A percentile compares a stretch with the other conserved stretches of the same genome.
Evolutionary conservation across 2,113 vertebrate genomes (phyloP).

Genomic region (Sigmodon hispidus): DNA sequence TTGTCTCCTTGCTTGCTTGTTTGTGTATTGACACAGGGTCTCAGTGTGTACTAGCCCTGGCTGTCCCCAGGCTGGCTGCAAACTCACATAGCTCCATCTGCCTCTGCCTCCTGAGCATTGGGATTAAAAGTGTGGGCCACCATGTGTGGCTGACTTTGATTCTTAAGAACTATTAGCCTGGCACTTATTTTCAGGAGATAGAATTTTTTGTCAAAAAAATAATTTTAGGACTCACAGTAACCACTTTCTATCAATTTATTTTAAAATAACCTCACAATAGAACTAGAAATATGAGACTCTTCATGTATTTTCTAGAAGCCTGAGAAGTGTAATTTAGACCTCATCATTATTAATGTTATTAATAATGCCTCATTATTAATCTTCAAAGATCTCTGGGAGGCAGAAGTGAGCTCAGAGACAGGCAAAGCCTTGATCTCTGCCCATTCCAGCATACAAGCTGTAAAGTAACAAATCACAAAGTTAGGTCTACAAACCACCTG

Average conservation of each 20-base stretch:
- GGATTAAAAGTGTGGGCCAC: not conserved
- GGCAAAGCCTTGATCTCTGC: not conserved
- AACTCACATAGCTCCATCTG: not conserved
- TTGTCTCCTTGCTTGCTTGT: not conserved
- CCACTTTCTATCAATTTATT: constrained; percentile 20
- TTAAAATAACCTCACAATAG: not conserved
- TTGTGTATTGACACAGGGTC: not conserved
- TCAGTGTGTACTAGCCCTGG: not conserved
- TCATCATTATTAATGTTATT: too few relatives aligned
- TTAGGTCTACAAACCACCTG: not conserved
- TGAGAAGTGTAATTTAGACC: not conserved
- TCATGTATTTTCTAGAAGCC: not conserved
- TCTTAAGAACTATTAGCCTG: not conserved
- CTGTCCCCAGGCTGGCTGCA: not conserved
- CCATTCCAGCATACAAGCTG: not conserved
- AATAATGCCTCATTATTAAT: not conserved
- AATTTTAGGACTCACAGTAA: not conserved
- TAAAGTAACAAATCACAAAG: not conserved
- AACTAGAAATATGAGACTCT: not conserved
- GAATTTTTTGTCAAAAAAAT: not conserved
- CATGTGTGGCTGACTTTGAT: not conserved
- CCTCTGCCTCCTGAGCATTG: not conserved
- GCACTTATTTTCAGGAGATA: not conserved
- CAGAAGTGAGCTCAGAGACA: not conserved
- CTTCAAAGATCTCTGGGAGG: not conserved